Percentiles rank a stretch among this genome's conserved stretches.
Evolutionary conservation across 2,113 vertebrate genomes (phyloP).

Genomic region (Platysternon megacephalum): DNA sequence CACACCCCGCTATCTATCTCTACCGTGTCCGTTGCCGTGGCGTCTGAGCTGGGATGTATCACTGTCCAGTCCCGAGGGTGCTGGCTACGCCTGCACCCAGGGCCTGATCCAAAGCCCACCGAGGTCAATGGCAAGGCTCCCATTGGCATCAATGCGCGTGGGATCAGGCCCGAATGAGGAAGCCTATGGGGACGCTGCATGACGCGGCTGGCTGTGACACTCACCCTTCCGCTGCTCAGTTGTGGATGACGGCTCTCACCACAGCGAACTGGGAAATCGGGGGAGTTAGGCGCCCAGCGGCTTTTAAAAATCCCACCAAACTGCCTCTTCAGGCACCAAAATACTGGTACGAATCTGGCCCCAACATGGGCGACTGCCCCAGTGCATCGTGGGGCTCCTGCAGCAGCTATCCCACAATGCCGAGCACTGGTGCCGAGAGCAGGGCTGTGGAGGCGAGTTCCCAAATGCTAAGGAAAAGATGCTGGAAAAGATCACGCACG

Average conservation of each 20-base stretch:
- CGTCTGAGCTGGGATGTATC: too few species aligned
- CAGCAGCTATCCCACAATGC: background rate
- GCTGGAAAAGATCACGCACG: background rate
- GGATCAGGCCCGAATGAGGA: too few species aligned
- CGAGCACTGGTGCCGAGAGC: background rate
- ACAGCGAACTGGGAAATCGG: background rate
- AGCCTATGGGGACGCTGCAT: background rate
- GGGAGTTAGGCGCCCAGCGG: background rate
- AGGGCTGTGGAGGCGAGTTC: background rate
- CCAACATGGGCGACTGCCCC: background rate
- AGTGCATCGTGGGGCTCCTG: background rate
- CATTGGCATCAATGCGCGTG: too few species aligned
- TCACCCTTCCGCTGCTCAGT: background rate
- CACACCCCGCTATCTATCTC: too few species aligned
- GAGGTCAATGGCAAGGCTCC: too few species aligned
- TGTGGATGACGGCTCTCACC: background rate
- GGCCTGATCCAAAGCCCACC: too few species aligned
- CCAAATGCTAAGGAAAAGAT: too few species aligned
- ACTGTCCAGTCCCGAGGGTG: too few species aligned
- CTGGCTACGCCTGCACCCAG: too few species aligned
- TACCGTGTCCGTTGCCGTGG: too few species aligned
- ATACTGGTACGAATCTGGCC: background rate
- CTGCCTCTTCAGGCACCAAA: background rate
- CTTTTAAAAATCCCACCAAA: too few species aligned
- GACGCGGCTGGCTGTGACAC: background rate